phyloP scores from a whole-genome alignment of 92 coral and sea anemone species.

The Pocillopora grandis region DNA sequence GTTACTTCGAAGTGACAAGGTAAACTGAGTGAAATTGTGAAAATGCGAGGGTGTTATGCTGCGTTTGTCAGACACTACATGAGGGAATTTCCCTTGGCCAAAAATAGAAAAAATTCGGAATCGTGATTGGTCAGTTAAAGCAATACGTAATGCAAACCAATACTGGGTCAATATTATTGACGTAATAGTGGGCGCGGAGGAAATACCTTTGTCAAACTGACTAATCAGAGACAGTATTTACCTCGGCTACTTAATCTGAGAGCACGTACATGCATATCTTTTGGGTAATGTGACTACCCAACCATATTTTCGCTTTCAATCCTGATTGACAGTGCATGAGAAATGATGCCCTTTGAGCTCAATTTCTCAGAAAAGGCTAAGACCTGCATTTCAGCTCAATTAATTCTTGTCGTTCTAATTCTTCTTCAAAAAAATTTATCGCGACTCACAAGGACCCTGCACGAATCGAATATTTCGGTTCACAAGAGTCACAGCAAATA shows the following conservation, averaged over 20 bases:
- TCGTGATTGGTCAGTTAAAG: constrained; percentile 10
- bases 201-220: neutral
- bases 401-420: too few relatives aligned
- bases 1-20: neutral
- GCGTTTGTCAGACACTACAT: neutral
- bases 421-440: too few relatives aligned
- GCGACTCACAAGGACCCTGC: too few relatives aligned
- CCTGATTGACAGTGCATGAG: constrained; percentile 13
- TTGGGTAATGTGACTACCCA: neutral
- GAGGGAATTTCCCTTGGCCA: constrained; percentile 14
- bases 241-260: neutral
- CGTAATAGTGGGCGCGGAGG: constrained; percentile 37
- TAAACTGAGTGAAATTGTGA: neutral
- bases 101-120: neutral
- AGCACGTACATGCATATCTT: constrained; percentile 3
- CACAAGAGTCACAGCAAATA: too few relatives aligned
- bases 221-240: constrained; percentile 9
- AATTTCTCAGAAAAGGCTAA: neutral
- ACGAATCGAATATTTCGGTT: too few relatives aligned
- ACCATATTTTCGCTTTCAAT: constrained; percentile 1
- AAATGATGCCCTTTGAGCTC: neutral
- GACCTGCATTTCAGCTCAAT: too few relatives aligned
- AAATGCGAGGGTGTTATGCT: neutral
- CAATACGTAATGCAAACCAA: neutral
- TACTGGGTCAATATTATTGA: neutral